Conservation (phyloP, 2,113 vertebrate species). For the Petaurus breviceps region DNA sequence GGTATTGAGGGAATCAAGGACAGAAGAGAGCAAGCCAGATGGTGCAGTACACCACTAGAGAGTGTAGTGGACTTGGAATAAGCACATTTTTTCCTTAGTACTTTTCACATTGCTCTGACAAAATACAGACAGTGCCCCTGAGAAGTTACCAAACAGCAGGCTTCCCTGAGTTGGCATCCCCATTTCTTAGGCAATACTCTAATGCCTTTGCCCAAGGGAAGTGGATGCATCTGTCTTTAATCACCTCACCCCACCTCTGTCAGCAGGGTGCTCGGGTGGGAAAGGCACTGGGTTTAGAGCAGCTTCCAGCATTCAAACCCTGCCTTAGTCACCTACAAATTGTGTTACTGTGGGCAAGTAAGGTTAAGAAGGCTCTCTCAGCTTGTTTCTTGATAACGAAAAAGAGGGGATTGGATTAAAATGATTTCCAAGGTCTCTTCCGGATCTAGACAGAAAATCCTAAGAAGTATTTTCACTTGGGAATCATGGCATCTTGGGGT, state of each 20-base stretch:
- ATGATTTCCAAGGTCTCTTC: background rate
- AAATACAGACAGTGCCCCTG: background rate
- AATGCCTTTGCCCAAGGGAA: background rate
- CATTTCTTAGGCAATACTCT: background rate
- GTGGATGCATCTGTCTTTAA: background rate
- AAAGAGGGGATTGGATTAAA: background rate
- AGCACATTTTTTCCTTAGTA: background rate
- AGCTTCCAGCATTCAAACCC: background rate
- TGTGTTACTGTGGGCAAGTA: background rate
- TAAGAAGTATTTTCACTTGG: background rate
- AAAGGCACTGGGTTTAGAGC: background rate
- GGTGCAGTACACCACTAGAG: background rate
- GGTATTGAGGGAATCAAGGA: background rate
- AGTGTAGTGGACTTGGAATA: background rate
- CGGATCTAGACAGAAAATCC: background rate
- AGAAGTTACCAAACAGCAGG: background rate
- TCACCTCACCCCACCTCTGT: background rate
- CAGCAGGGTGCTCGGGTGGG: background rate
- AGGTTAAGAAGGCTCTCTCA: background rate
- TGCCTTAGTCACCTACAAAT: background rate
- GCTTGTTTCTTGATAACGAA: background rate
- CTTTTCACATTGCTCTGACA: background rate
- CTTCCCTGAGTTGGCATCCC: background rate
- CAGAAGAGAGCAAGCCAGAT: background rate
- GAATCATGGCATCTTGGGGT: background rate